Evolutionary conservation across 2,113 vertebrate species (phyloP).

Genomic region (Taxidea taxus): DNA sequence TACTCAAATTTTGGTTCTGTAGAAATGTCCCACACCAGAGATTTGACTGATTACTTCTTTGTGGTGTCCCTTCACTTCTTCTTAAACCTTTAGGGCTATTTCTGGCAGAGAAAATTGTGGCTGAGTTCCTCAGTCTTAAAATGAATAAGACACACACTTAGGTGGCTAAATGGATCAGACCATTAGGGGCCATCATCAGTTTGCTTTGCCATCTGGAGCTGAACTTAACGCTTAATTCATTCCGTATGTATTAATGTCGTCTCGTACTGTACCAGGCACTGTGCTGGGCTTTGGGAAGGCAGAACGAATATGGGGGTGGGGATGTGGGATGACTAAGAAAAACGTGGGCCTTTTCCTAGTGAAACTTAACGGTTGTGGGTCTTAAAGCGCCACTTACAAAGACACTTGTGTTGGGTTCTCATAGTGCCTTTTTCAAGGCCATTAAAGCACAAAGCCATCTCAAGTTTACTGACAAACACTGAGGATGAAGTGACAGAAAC

Average conservation of each 20-base stretch:
- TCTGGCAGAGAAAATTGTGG: background rate
- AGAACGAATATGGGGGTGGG: background rate
- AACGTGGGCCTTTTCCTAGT: background rate
- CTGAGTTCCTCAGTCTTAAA: background rate
- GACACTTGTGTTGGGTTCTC: background rate
- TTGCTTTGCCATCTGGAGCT: background rate
- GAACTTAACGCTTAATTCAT: background rate
- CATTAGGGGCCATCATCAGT: background rate
- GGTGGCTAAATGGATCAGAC: background rate
- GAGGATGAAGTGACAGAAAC: background rate
- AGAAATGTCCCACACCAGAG: background rate
- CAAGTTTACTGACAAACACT: background rate
- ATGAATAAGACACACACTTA: background rate
- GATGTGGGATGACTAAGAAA: background rate
- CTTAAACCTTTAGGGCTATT: background rate
- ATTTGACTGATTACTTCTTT: background rate
- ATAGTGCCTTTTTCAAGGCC: background rate
- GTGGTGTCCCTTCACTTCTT: background rate
- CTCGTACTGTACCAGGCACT: background rate
- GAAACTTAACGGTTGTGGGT: background rate
- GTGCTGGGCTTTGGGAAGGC: background rate
- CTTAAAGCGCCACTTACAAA: slow-evolving; percentile 1
- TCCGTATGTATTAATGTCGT: background rate
- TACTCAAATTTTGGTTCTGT: background rate
- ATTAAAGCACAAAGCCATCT: background rate